These are phyloP conservation scores for Macrosteles quadrilineatus DNA, from an alignment of 1,140 invertebrate species.

Conservation along the genomic window DNA sequence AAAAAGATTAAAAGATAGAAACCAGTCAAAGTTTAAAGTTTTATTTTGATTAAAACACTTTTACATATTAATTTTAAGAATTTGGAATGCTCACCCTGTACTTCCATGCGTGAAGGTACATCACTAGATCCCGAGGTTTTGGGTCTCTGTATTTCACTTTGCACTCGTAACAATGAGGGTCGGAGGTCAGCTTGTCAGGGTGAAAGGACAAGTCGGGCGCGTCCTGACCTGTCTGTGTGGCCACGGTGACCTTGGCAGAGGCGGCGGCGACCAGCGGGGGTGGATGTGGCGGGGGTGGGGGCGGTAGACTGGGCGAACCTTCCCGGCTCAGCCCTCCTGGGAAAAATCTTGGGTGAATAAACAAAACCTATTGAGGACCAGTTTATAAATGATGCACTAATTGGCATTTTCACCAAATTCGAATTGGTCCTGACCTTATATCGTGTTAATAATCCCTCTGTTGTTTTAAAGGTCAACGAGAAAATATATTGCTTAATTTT, in stretches of 20 bases:
- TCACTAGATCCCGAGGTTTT: slow-evolving; percentile 84
- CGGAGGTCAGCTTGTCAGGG: slow-evolving; percentile 73
- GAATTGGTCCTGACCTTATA: no score
- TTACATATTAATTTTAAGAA: no score
- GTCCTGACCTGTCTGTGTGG: slow-evolving; percentile 79
- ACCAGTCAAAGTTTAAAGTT: no score
- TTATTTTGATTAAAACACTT: no score
- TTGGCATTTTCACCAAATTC: no score
- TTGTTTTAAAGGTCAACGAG: no score
- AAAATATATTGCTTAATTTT: no score
- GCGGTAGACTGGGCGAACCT: slow-evolving; percentile 59
- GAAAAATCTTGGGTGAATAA: no score
- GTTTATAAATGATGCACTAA: no score
- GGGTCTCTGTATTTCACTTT: slow-evolving; percentile 89
- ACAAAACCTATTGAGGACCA: background rate
- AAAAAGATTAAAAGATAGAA: no score
- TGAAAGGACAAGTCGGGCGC: slow-evolving; percentile 67
- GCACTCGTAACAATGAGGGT: slow-evolving; percentile 91
- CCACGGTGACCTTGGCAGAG: slow-evolving; percentile 67
- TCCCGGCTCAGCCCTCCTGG: slow-evolving; percentile 51
- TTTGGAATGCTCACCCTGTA: slow-evolving; percentile 40
- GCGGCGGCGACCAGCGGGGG: slow-evolving; percentile 17
- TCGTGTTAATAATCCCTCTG: no score
- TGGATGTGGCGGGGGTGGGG: slow-evolving; percentile 14
- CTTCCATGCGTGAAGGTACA: slow-evolving; percentile 90